Base-by-base conservation (phyloP, 2,888 invertebrate genomes). In the Scaptomyza parva region DNA sequence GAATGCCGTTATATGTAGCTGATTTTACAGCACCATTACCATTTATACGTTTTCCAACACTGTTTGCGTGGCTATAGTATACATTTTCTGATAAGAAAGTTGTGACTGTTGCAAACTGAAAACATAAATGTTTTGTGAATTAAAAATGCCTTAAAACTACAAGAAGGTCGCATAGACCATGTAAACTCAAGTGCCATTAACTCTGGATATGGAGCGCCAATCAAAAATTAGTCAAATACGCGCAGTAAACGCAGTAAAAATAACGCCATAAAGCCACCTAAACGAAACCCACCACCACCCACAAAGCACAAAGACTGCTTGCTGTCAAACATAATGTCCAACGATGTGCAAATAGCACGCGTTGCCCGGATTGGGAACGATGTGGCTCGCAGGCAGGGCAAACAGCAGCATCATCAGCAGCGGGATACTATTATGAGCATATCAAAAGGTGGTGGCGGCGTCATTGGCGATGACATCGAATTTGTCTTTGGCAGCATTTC, bases 401-500 rank as follows among this genome's bases (percentile, higher is more conserved):
- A 85, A 35, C 73, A 76, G 22, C 64, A 52, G 17, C 53, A 52
- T 18, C 61, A 57, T 24, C 53, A 61, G 33, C 66, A 72, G n/a
- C 64, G 75, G 20, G 68, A 47, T 20, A 20, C 72, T 12, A 54
- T 71, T 22, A 76, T 59, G 33, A 43, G 70, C 37, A 72, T 67
- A 26, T 48, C 70, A 39, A 75, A 78, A 48, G 66, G 65, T 9
- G 68, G 65, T 9, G 55, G 77, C 9, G 77, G 69, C 3, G 48
- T 62, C 17, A 61, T 68, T 33, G 74, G 50, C 51, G 68, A 88
- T 60, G 69, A 84, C 59, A 54, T 76, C 24, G 90, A 89, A 35
- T 91, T 83, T 62, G 87, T 91, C 11, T 90, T 91, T 75, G 90
- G 90, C n/a, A 90, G 90, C 67, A 90, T 90, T 47, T 89, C 89